A percentile compares a stretch with the other conserved stretches of the same genome.
Conservation (phyloP, 2,797 vertebrate species). For the Peromyscus nudipes region DNA sequence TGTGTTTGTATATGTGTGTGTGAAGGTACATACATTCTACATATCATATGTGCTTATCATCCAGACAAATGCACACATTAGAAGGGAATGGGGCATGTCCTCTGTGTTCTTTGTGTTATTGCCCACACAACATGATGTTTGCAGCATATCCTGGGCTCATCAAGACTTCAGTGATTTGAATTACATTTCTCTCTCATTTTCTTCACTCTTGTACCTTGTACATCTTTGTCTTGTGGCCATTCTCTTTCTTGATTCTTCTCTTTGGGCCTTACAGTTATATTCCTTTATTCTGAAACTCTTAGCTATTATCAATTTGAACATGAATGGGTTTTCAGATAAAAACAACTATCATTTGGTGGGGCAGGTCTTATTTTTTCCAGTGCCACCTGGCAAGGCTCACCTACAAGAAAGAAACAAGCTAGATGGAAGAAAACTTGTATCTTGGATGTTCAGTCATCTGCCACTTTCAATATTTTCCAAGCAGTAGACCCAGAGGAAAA, state of each 20-base stretch:
- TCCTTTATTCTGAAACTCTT: conserved; percentile 58
- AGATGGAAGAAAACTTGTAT: background rate
- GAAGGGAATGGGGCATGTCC: background rate
- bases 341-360: background rate
- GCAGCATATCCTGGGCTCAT: background rate
- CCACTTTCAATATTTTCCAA: background rate
- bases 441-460: background rate
- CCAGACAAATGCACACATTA: background rate
- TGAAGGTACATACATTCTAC: background rate
- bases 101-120: background rate
- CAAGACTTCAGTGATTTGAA: background rate
- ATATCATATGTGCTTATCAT: background rate
- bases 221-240: background rate
- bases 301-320: conserved; percentile 4
- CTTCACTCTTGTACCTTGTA: background rate
- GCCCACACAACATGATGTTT: background rate
- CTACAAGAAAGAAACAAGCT: background rate
- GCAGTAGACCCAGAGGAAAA: background rate
- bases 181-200: conserved; percentile 47
- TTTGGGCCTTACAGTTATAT: background rate
- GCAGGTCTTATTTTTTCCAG: background rate
- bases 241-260: background rate
- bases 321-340: background rate
- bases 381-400: background rate
- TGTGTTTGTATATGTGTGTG: background rate